Evolutionary conservation across 2,888 invertebrate genomes (phyloP), one percentile per base, ranked within the genome.

Genomic region (Amphipyra tragopoginis): DNA sequence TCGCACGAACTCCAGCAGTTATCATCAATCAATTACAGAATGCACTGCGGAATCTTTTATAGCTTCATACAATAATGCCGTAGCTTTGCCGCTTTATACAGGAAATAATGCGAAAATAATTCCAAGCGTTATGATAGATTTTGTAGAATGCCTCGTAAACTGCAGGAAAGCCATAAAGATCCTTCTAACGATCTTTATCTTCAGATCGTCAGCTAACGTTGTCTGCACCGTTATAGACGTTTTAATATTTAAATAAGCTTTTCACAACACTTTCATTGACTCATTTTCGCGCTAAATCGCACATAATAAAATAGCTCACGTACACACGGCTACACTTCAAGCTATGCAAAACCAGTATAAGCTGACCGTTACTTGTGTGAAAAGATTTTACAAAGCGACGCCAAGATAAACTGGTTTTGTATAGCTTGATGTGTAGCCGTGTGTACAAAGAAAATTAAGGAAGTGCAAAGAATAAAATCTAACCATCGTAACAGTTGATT

Each of bases 211-310:
- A 55, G 62, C 60, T 56, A 60, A 58, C 72, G 56, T 36, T 73
- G 53, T 59, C 53, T 13, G 33, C 43, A 65, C 52, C 58, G 76
- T 67, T 67, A 76, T 67, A 51, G 56, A 48, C 51, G 45, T 59
- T 36, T 61, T 56, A 50, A 58, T 78, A 78, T 75, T 78, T 71
- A 69, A 71, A 78, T 71, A 69, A 65, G 61, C 63, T 72, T 75
- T 77, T 77, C 77, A 64, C 65, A n/a, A 77, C 56, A 69, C 65
- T 77, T 74, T 60, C 74, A 53, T 69, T 45, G 50, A 59, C 52
- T 60, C 45, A 68, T 60, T 71, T 71, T 50, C 54, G 21, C 36
- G 15, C 39, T 44, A 62, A 55, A 45, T 62, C 54, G 43, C 59
- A 71, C 48, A 49, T 54, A 63, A 49, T 58, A 55, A 29, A 51